A percentile compares a stretch with the other conserved stretches of the same genome.
Conservation (phyloP, 2,797 vertebrate species). For the Agapornis canus region DNA sequence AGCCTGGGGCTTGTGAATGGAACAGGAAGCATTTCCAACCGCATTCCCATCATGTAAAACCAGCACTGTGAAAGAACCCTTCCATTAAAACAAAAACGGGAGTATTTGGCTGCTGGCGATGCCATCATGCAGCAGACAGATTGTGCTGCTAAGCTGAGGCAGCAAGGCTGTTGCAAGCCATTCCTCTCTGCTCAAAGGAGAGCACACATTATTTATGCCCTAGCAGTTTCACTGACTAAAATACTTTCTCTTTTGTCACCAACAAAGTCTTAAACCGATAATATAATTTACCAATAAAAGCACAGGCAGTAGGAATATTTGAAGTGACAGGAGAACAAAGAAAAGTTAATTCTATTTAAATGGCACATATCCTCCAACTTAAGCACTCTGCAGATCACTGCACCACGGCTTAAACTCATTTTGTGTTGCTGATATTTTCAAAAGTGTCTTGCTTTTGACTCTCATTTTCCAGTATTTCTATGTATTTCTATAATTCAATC, state of each 20-base stretch:
- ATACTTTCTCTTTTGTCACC: slow-evolving; percentile 48
- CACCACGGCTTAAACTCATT: background rate
- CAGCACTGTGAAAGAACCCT: slow-evolving; percentile 72
- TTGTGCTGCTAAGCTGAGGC: slow-evolving; percentile 52
- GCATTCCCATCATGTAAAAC: slow-evolving; percentile 76
- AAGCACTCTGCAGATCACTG: background rate
- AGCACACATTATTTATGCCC: slow-evolving; percentile 55
- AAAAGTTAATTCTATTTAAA: slow-evolving; percentile 23
- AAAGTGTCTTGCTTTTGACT: background rate
- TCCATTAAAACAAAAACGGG: slow-evolving; percentile 74
- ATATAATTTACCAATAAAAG: slow-evolving; percentile 37
- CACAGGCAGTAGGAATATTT: background rate
- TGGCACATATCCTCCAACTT: background rate
- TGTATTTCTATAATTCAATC: background rate
- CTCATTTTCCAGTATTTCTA: background rate
- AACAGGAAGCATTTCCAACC: slow-evolving; percentile 74
- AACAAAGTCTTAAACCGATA: slow-evolving; percentile 56
- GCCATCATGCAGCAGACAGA: slow-evolving; percentile 69
- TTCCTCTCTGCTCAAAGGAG: slow-evolving; percentile 63
- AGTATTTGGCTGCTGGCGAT: slow-evolving; percentile 72
- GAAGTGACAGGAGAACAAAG: slow-evolving; percentile 42
- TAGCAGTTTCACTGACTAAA: slow-evolving; percentile 56
- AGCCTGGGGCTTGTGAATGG: slow-evolving; percentile 71
- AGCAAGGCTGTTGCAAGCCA: slow-evolving; percentile 40
- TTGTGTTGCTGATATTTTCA: background rate